phyloP scores from a whole-genome alignment of 2,797 vertebrate species.

The Cirrhinus mrigala region DNA sequence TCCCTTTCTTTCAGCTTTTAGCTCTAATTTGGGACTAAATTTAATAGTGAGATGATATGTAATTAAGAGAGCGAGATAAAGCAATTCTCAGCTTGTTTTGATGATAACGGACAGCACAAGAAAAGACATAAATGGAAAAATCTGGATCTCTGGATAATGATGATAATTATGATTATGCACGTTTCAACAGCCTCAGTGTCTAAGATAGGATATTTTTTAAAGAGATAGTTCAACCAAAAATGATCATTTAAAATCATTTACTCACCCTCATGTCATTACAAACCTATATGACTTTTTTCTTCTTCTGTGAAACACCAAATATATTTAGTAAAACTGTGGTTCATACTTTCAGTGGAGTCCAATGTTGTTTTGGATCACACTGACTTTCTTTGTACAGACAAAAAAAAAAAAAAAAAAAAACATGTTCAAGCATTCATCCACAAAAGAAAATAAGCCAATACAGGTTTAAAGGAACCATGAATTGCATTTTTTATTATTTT shows the following conservation, averaged over 20 bases:
- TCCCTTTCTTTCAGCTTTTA: conserved; percentile 2
- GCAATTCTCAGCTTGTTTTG: neutral
- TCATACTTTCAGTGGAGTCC: neutral
- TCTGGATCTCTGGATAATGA: neutral
- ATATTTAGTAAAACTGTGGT: neutral
- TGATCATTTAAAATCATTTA: neutral
- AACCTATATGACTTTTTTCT: neutral
- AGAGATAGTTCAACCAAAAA: neutral
- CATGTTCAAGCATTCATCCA: neutral
- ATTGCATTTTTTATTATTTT: too few relatives aligned
- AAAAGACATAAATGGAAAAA: neutral
- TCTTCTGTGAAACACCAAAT: neutral
- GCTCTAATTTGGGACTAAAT: conserved; percentile 32
- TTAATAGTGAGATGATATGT: neutral
- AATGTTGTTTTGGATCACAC: too few relatives aligned
- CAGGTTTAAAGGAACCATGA: neutral
- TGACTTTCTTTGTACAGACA: neutral
- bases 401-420: neutral
- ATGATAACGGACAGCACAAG: neutral
- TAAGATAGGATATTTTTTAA: neutral
- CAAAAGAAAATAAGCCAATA: neutral
- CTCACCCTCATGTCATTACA: neutral
- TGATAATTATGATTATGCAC: conserved; percentile 2
- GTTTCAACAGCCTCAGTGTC: neutral
- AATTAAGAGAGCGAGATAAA: neutral